phyloP scores from a whole-genome alignment of 2,888 invertebrate genomes.

The Tetramorium bicarinatum region DNA sequence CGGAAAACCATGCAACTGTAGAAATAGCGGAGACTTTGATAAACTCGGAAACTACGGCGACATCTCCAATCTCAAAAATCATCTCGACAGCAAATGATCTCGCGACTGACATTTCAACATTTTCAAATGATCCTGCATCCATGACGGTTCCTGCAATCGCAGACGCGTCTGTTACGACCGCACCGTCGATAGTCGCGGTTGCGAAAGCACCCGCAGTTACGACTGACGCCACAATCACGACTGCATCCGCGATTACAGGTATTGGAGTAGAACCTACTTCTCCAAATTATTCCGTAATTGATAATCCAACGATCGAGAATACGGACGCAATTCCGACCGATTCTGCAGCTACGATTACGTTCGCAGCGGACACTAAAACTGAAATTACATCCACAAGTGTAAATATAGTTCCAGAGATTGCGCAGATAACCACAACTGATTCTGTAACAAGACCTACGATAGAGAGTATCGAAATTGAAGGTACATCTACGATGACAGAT shows the following conservation, averaged over 20 bases:
- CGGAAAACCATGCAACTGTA: not conserved
- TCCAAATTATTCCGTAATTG: not conserved
- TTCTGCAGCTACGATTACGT: not conserved
- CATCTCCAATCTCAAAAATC: not conserved
- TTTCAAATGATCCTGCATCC: not conserved
- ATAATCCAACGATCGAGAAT: not conserved
- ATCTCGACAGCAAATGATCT: not conserved
- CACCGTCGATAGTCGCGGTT: not conserved
- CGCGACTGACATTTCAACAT: not conserved
- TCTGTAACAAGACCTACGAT: not conserved
- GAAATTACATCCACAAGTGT: not conserved
- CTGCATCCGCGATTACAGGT: not conserved
- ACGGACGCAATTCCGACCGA: not conserved
- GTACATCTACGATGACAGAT: not conserved
- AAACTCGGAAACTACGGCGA: not conserved
- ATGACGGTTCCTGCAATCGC: not conserved
- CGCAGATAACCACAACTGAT: not conserved
- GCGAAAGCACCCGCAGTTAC: not conserved
- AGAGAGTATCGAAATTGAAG: not conserved
- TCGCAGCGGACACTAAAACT: not conserved
- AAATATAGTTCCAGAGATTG: not conserved
- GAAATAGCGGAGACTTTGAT: not conserved
- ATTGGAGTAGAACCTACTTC: not conserved
- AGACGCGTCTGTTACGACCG: not conserved
- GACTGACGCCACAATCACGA: not conserved